Evolutionary conservation across 1,140 invertebrate genomes (phyloP), one percentile per base, ranked within the genome.

Genomic region (Tenebrio molitor): DNA sequence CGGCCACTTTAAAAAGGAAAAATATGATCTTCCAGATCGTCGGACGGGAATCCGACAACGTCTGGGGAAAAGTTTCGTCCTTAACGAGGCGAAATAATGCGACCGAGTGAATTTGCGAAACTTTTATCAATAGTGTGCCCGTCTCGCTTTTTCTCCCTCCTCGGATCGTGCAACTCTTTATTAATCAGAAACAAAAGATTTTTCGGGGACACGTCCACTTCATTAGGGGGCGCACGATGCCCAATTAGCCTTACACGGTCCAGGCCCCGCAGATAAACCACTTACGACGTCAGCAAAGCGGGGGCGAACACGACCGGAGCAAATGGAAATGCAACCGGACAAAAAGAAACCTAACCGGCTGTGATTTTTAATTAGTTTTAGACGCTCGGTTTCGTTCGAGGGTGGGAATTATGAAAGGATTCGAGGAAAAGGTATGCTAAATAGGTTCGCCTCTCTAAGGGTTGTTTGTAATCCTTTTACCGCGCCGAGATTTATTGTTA

Each of bases 401-500:
- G 62, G 34, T 29, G n/a, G 17, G 12, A 65, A 65, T 65, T 65
- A 65, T 65, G 39, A 65, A n/a, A 65, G 62, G 62, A 39, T 65
- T 41, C n/a, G 15, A 15, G 39, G 62, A 39, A 65, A 65, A 65
- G 62, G 62, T 65, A 65, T 65, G 62, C 50, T 70, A 62, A 70
- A 50, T 70, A 46, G 66, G 4, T 42, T 23, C 21, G 33, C 15
- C 44, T 63, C 39, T 65, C 68, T 42, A 70, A 62, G 68, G 68
- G 68, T 42, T 70, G 53, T 70, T 63, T 70, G 53, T 70, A 70
- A 70, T 70, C 68, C 68, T 63, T 62, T 63, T 63, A 70, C 68
- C 68, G 46, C 46, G 41, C 33, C 4, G 25, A 70, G 68, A 70
- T 70, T 70, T 70, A 70, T 70, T 70, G 42, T 70, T 70, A 70